Base-by-base conservation (phyloP, 1,140 invertebrate genomes). In the Pararge aegeria region DNA sequence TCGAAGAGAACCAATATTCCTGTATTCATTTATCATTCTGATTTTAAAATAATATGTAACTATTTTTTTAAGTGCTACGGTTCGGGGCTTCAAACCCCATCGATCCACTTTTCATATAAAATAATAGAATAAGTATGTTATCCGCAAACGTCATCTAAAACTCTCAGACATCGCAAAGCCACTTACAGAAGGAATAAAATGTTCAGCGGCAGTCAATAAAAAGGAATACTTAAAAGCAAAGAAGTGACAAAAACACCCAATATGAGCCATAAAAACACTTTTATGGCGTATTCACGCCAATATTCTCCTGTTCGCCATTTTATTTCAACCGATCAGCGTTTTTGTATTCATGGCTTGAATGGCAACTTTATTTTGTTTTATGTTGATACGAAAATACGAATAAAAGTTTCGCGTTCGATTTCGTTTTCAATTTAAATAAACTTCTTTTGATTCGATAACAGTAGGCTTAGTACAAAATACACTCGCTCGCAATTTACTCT, bases 251-350 rank as follows among this genome's bases (percentile, higher is more conserved):
- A 53, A 53, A 24, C 51, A 40, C 20, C 34, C 19, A 40, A 40
- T 53, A 40, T 19, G 34, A n/a, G 7, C 51, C 15, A 53, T 53
- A 53, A 53, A 52, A 38, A 46, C 15, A 40, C 34, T 53, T 53
- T 53, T 53, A 53, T 53, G 51, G 34, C 37, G 51, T 40, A 40
- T 53, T 40, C 34, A 15, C 51, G 34, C 5, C 42, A 20, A 46
- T 53, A 15, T 40, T 53, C 38, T n/a, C 19, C 21, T 53, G 51
- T 53, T 13, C 34, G 51, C 42, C 42, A 53, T 16, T 53, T 40
- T n/a, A 40, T 40, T 21, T 13, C 34, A 6, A 12, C 18, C 42
- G 51, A 53, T 53, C 51, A 53, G 51, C 51, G 15, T 24, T 40
- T 53, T 53, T 42, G 51, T 53, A 53, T 53, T 53, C 51, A 53